Conservation (phyloP, 2,888 invertebrate species). For the Drosophila infuscata region DNA sequence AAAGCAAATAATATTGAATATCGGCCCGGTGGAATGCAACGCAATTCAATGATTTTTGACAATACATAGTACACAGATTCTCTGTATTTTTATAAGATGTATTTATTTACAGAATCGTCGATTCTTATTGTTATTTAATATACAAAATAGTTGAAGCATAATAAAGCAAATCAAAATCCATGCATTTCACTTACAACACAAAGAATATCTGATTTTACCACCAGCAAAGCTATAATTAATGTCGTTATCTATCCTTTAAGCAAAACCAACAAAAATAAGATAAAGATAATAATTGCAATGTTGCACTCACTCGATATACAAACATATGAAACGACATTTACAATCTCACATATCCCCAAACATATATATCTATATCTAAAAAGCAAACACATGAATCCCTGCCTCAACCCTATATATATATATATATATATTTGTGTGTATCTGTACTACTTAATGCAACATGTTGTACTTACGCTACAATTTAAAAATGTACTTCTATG, state of each 20-base stretch:
- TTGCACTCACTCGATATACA: slow-evolving; percentile 36
- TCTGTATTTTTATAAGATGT: slow-evolving; percentile 76
- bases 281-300: slow-evolving; percentile 15
- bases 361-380: slow-evolving; percentile 37
- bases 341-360: slow-evolving; percentile 59
- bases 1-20: slow-evolving; percentile 4
- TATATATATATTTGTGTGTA: slow-evolving; percentile 19
- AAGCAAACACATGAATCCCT: slow-evolving; percentile 17
- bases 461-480: slow-evolving; percentile 37
- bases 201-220: slow-evolving; percentile 42
- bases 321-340: slow-evolving; percentile 33
- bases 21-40: slow-evolving; percentile 32
- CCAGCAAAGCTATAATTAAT: slow-evolving; percentile 35
- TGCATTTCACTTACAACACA: slow-evolving; percentile 44
- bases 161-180: slow-evolving; percentile 28
- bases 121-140: slow-evolving; percentile 53
- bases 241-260: slow-evolving; percentile 12
- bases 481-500: slow-evolving; percentile 24
- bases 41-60: slow-evolving; percentile 70
- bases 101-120: slow-evolving; percentile 62
- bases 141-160: slow-evolving; percentile 31
- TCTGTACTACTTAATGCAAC: slow-evolving; percentile 50
- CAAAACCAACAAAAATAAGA: background rate
- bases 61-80: slow-evolving; percentile 65
- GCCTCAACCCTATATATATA: slow-evolving; percentile 8